Evolutionary conservation across 2,797 vertebrate genomes (phyloP), one percentile per base, ranked within the genome.

Genomic region (Phoebastria nigripes): DNA sequence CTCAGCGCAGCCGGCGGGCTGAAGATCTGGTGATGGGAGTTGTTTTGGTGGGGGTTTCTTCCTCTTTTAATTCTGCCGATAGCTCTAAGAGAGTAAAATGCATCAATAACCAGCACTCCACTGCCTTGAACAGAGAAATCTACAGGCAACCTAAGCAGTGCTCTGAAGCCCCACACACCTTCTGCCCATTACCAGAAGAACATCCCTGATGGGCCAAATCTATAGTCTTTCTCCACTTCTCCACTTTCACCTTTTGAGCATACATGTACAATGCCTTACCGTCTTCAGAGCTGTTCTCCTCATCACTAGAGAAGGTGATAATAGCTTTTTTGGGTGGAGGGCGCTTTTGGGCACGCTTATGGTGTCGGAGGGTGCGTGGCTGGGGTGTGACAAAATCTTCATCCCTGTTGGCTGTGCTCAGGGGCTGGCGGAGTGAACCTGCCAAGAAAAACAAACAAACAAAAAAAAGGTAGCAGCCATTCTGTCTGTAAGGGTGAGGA

Each of bases 11-110:
- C 47, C 77, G 73, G 44, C 97, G 97, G n/a, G 98, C 95, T 22
- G 99, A 98, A 5, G 98, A 96, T 81, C 99, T 98, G 84, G 97
- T 97, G 85, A 99, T 99, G 82, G 99, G 99, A 3, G 99, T 99
- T 4, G 98, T 99, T 97, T 99, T 99, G 98, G 98, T 99, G 39
- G 99, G 99, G 1, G 99, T 99, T 96, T 99, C 99, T 2, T 98
- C 98, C 42, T 99, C 99, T 7, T 77, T 97, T 98, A 99, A 98
- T 39, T 99, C 98, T 39, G 98, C 98, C 6, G 93, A 98, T 97
- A 97, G 80, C 33, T 98, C 98, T 98, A 54, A 67, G 56, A 93
- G 59, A 82, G 82, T 35, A 91, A 91, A 92, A 58, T 0, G 0
- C 54, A 46, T 95, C 77, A 95, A 49, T 51, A 81, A 91, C 51